Conservation (phyloP, 1,140 invertebrate genomes). For the Drosophila gunungcola region DNA sequence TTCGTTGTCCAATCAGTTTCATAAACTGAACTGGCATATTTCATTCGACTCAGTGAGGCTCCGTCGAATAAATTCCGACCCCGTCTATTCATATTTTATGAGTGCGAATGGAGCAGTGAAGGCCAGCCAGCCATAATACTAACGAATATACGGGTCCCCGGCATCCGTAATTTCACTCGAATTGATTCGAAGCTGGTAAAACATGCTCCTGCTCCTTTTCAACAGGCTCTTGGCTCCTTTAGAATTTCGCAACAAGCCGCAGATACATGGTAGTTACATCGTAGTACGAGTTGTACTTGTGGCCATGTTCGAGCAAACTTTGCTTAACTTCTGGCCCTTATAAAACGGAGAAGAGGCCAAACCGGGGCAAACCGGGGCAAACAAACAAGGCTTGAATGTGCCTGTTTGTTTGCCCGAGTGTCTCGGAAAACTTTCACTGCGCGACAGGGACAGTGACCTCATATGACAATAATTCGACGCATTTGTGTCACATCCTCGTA, state of each 20-base stretch:
- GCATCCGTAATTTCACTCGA: constrained; percentile 16
- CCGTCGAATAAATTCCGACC: constrained; percentile 49
- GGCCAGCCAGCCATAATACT: constrained; percentile 26
- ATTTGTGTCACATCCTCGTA: constrained; percentile 69
- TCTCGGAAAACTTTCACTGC: constrained; percentile 71
- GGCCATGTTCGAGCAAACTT: constrained; percentile 70
- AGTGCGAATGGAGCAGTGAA: constrained; percentile 27
- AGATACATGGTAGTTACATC: constrained; percentile 44
- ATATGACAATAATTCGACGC: constrained; percentile 82
- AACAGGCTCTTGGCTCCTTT: constrained; percentile 35
- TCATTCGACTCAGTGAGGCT: constrained; percentile 32
- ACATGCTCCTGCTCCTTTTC: constrained; percentile 11
- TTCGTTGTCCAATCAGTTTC: constrained; percentile 57
- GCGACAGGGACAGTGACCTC: constrained; percentile 77
- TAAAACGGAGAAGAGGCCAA: constrained; percentile 37
- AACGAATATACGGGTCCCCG: constrained; percentile 39
- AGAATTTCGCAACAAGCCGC: constrained; percentile 54
- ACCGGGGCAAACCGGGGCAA: constrained; percentile 14
- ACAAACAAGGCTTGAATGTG: constrained; percentile 62
- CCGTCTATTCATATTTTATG: constrained; percentile 66
- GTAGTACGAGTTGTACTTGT: constrained; percentile 46
- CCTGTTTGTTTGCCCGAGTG: constrained; percentile 32
- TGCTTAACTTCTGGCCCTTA: constrained; percentile 61
- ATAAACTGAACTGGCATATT: constrained; percentile 65
- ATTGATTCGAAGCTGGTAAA: constrained; percentile 33